Conservation (phyloP, 2,797 vertebrate genomes). For the Pseudochirops cupreus region DNA sequence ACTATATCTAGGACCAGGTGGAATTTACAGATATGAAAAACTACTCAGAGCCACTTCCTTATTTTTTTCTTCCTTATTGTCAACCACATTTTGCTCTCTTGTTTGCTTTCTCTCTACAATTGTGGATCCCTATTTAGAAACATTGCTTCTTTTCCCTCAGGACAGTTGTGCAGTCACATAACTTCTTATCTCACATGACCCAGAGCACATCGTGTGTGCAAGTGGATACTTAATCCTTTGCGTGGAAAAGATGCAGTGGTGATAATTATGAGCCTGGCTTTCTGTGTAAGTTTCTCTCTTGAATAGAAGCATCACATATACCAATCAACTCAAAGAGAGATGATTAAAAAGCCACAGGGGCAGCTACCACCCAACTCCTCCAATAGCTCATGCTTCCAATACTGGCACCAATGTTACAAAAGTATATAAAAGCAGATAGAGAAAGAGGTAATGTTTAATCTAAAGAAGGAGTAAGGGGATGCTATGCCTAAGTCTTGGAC, state of each 20-base stretch:
- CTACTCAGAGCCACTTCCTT: conserved; percentile 5
- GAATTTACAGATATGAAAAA: not conserved
- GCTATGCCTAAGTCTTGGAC: not conserved
- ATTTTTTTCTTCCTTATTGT: conserved; percentile 27
- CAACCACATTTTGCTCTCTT: conserved; percentile 12
- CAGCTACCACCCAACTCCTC: not conserved
- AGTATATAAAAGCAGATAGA: not conserved
- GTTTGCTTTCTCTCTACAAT: not conserved
- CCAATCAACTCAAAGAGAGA: conserved; percentile 42
- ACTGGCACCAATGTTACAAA: not conserved
- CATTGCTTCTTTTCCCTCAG: conserved; percentile 42
- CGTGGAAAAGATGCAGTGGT: conserved; percentile 29
- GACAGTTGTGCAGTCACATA: not conserved
- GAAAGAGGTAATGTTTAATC: not conserved
- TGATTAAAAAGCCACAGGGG: conserved; percentile 28
- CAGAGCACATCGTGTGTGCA: conserved; percentile 14
- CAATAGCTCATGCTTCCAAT: conserved; percentile 22
- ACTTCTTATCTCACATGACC: conserved; percentile 52
- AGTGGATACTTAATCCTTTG: not conserved
- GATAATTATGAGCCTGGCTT: conserved; percentile 64
- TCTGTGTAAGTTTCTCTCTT: conserved; percentile 72
- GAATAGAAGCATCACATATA: conserved; percentile 48
- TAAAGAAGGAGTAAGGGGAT: not conserved
- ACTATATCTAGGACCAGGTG: not conserved
- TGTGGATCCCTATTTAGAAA: conserved; percentile 34